Evolutionary conservation across 2,888 invertebrate species (phyloP).

Genomic region (Liposcelis brunnea): DNA sequence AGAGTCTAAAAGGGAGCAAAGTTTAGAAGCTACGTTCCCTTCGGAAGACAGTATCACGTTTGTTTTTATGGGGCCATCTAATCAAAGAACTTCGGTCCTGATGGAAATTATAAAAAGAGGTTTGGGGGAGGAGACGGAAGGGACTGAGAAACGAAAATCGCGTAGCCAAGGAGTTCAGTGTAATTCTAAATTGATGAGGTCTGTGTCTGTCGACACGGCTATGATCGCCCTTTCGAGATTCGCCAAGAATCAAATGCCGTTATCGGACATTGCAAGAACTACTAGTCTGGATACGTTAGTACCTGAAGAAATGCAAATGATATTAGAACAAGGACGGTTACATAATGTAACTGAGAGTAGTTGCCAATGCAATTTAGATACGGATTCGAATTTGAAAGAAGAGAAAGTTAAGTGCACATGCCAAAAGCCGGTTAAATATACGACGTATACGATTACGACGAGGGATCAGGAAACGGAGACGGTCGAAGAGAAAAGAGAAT

Average conservation of each 20-base stretch:
- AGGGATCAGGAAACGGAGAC: slow-evolving; percentile 3
- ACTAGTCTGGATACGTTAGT: neutral
- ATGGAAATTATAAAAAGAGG: slow-evolving; percentile 4
- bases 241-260: neutral
- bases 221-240: slow-evolving; percentile 7
- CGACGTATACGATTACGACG: neutral
- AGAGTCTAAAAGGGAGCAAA: neutral
- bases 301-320: slow-evolving; percentile 1
- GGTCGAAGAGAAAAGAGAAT: neutral
- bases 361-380: slow-evolving; percentile 1
- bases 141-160: neutral
- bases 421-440: neutral
- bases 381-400: too few species aligned
- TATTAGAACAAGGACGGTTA: neutral
- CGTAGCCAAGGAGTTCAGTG: slow-evolving; percentile 4
- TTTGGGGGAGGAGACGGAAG: too few species aligned
- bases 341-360: neutral
- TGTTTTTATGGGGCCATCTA: slow-evolving; percentile 13
- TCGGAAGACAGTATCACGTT: slow-evolving; percentile 15
- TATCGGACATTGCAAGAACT: neutral
- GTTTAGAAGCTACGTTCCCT: slow-evolving; percentile 5
- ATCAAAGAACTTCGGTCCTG: neutral
- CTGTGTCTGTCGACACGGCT: slow-evolving; percentile 4
- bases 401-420: too few species aligned
- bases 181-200: slow-evolving; percentile 1